Base-by-base conservation (phyloP, 1,140 invertebrate species). In the Penaeus japonicus region DNA sequence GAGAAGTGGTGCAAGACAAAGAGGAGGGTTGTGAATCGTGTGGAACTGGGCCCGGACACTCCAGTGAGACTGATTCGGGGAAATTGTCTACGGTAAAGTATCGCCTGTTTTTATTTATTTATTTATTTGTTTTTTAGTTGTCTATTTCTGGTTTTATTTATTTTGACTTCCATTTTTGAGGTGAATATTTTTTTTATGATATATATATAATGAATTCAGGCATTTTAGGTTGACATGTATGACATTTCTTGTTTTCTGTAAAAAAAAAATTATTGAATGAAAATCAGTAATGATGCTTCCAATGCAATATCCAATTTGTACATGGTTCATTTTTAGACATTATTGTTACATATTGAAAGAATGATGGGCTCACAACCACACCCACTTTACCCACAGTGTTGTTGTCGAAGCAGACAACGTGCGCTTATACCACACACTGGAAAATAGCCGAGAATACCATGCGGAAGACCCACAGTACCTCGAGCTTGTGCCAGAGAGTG, bases 381-480 rank as follows among this genome's bases (percentile, higher is more conserved):
- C 15, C 47, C 47, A 47, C 47, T 78, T 57, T 39, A 18, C 59
- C 27, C 54, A 91, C 87, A 95, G 96, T 85, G 93, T 98, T 89
- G 94, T 97, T 1, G 93, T 94, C 27, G 96, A 96, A 91, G 94
- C 95, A 62, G 94, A 95, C 18, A 91, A 89, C 2, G 93, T 95
- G 59, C 94, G 94, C 55, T 91, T 98, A 65, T 98, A 97, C 92
- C 96, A 97, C 92, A 95, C 95, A 85, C 93, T 94, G 79, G 96
- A 97, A 91, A 99, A 99, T 93, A 95, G 96, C 0, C 93, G 96
- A 89, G 94, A 96, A 89, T 98, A 97, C 92, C 96, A 97, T 92
- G 96, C 95, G 54, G 95, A 95, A 92, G 97, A 97, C 75, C 92
- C 95, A 35, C 95, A 96, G 89, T 97, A 93, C 92, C 92, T 98